A percentile compares a stretch with the other conserved stretches of the same genome.
Evolutionary conservation across 1,140 invertebrate species (phyloP).

Genomic region (Schlechtendalia chinensis): DNA sequence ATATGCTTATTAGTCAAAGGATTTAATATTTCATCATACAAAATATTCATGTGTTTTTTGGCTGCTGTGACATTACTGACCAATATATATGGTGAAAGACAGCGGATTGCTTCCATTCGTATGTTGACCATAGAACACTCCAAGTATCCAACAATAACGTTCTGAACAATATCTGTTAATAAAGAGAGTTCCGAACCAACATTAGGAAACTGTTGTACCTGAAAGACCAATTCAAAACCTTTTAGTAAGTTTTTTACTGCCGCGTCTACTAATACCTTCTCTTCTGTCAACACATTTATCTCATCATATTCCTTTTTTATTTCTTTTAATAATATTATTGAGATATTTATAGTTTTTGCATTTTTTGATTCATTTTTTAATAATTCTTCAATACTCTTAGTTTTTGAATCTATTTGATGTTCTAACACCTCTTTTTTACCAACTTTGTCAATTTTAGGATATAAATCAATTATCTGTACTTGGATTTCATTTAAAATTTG

Average conservation of each 20-base stretch:
- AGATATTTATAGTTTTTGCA: background rate
- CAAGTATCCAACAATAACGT: constrained; percentile 13
- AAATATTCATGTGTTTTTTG: background rate
- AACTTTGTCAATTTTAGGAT: constrained; percentile 6
- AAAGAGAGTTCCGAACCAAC: constrained; percentile 7
- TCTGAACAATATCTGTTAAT: constrained; percentile 41
- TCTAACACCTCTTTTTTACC: background rate
- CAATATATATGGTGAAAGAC: constrained; percentile 13
- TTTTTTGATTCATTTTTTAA: background rate
- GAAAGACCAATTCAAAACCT: constrained; percentile 7
- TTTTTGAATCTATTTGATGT: background rate
- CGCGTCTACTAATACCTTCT: background rate
- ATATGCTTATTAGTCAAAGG: background rate
- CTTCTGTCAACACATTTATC: background rate
- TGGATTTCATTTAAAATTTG: constrained; percentile 34
- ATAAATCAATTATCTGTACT: background rate
- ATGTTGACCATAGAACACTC: background rate
- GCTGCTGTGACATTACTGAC: background rate
- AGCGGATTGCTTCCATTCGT: constrained; percentile 30
- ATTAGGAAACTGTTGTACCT: constrained; percentile 25
- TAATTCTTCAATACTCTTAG: background rate
- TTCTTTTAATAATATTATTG: background rate
- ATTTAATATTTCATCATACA: constrained; percentile 20
- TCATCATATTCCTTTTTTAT: background rate
- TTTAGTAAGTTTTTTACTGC: constrained; percentile 11